Evolutionary conservation across 2,113 vertebrate genomes (phyloP).

Genomic region (Corythaixoides concolor): DNA sequence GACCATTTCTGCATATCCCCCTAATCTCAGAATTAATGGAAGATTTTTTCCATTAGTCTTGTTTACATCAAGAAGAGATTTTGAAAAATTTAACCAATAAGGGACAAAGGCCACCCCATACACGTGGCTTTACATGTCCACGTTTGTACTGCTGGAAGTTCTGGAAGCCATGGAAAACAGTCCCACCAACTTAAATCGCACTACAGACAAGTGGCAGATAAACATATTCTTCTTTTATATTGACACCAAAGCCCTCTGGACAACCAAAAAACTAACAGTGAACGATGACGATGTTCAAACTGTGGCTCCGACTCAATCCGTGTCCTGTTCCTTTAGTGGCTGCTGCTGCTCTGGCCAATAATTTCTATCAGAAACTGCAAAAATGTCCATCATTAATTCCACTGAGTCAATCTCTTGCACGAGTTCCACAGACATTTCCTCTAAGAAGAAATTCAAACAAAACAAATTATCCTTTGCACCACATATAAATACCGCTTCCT

Average conservation of each 20-base stretch:
- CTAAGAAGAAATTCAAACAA: neutral
- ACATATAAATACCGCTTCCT: fast-evolving
- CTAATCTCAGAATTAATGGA: neutral
- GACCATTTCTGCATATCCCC: neutral
- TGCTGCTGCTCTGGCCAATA: too few relatives aligned
- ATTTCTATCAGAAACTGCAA: neutral
- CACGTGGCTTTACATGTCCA: fast-evolving
- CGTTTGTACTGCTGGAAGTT: neutral
- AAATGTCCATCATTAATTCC: neutral
- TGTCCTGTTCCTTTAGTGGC: too few relatives aligned
- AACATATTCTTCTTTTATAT: neutral
- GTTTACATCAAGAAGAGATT: neutral
- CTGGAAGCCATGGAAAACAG: neutral
- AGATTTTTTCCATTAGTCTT: neutral
- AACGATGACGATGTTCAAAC: neutral
- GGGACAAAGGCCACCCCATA: neutral
- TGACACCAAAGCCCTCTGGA: neutral
- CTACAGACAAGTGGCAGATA: neutral
- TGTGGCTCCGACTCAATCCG: fast-evolving
- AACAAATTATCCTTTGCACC: neutral
- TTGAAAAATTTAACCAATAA: neutral
- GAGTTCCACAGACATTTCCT: neutral
- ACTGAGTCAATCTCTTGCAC: neutral
- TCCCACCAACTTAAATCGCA: neutral
- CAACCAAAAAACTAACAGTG: neutral